These are phyloP conservation scores for Microctonus aethiopoides DNA, from an alignment of 2,888 invertebrate genomes.

Conservation along the genomic window DNA sequence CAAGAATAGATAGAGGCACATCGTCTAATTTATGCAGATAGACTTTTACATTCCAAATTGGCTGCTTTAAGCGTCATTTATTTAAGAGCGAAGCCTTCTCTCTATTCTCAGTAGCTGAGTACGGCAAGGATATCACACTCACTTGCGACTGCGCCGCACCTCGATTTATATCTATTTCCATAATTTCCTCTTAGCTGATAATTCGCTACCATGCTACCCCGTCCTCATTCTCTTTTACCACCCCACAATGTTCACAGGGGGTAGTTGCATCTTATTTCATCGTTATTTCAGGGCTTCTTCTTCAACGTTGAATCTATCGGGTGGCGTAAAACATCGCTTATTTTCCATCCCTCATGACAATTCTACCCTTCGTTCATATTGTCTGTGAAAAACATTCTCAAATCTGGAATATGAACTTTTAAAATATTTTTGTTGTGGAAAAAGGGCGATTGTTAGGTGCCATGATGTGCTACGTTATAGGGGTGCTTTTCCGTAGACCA, in stretches of 20 bases:
- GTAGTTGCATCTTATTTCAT: conserved; percentile 1
- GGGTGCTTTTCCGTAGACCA: conserved; percentile 8
- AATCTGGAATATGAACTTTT: conserved; percentile 1
- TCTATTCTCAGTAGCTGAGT: conserved; percentile 1
- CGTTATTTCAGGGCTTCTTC: not conserved
- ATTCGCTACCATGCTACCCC: conserved; percentile 51
- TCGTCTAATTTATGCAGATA: conserved; percentile 57
- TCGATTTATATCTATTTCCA: conserved; percentile 65
- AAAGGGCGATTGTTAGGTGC: not conserved
- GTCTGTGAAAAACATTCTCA: not conserved
- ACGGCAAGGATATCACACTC: not conserved
- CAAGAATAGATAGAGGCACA: conserved; percentile 19
- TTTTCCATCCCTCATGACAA: not conserved
- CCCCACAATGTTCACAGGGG: conserved; percentile 6
- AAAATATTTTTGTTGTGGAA: not conserved
- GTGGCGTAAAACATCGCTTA: not conserved
- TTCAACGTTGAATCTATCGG: not conserved
- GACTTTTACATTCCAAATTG: conserved; percentile 56
- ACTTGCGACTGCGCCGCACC: conserved; percentile 31
- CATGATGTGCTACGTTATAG: conserved; percentile 9
- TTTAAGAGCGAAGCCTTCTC: conserved; percentile 42
- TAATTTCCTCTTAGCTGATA: conserved; percentile 65
- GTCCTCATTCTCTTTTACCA: conserved; percentile 29
- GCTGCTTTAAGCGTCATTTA: conserved; percentile 51
- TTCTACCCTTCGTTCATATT: not conserved